phyloP scores from a whole-genome alignment of 2,888 invertebrate species.

The Galerucella nymphaeae region DNA sequence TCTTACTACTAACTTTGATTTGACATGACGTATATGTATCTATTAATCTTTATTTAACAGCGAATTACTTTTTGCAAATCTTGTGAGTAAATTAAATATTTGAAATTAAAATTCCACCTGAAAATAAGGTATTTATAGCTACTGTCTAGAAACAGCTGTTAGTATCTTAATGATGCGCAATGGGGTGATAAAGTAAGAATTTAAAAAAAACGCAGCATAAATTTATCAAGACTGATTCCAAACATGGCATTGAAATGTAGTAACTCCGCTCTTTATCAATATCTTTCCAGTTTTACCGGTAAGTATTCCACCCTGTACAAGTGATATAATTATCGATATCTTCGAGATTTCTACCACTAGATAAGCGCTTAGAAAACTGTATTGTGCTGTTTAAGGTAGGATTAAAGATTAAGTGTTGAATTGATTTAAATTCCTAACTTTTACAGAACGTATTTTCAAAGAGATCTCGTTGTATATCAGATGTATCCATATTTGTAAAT shows the following conservation, averaged over 20 bases:
- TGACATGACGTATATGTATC: not conserved
- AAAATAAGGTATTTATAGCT: not conserved
- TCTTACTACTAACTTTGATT: too few species aligned
- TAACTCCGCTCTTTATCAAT: not conserved
- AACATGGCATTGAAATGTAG: not conserved
- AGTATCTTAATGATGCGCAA: not conserved
- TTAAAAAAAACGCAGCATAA: not conserved
- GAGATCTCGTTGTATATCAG: constrained; percentile 1
- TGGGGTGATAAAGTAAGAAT: not conserved
- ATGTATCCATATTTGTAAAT: constrained; percentile 8
- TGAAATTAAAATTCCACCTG: not conserved
- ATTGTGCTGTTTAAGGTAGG: constrained; percentile 15
- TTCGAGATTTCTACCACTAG: not conserved
- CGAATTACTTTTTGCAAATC: not conserved
- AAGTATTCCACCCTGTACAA: not conserved
- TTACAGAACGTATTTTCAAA: constrained; percentile 1
- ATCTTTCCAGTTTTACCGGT: constrained; percentile 1
- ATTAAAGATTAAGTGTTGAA: constrained; percentile 17
- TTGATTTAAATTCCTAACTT: constrained; percentile 6
- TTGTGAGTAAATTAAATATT: not conserved
- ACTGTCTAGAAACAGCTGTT: not conserved
- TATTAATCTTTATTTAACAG: not conserved
- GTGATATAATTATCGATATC: not conserved
- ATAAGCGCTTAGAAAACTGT: not conserved
- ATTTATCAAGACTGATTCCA: not conserved